A percentile compares a stretch with the other conserved stretches of the same genome.
Conservation (phyloP, 2,888 invertebrate species). For the Tachina grossa region DNA sequence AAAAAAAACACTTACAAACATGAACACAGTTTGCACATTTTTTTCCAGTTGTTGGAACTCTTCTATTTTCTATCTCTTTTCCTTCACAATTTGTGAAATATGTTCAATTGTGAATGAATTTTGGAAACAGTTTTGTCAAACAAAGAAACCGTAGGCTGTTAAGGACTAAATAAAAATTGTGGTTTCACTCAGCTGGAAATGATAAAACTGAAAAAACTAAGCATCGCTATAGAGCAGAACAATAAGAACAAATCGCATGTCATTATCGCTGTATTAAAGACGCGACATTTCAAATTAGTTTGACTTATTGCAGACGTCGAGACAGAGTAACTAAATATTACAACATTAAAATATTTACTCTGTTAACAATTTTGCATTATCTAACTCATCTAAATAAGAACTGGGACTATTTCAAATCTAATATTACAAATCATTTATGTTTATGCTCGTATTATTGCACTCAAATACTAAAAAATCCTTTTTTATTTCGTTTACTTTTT, state of each 20-base stretch:
- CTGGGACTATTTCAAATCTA: neutral
- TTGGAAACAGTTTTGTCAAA: constrained; percentile 4
- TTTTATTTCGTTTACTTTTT: neutral
- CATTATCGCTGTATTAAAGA: constrained; percentile 56
- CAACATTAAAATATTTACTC: constrained; percentile 12
- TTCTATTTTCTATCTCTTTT: neutral
- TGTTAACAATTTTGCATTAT: constrained; percentile 10
- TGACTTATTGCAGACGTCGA: constrained; percentile 45
- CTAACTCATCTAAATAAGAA: neutral
- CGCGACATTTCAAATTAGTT: constrained; percentile 54
- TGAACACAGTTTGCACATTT: constrained; percentile 73
- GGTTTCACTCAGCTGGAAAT: constrained; percentile 60
- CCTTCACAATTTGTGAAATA: constrained; percentile 1
- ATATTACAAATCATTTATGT: constrained; percentile 30
- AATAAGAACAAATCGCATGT: neutral
- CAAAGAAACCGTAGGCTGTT: constrained; percentile 52
- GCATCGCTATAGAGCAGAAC: neutral
- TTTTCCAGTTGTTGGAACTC: constrained; percentile 52
- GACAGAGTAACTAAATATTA: constrained; percentile 30
- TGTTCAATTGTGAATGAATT: constrained; percentile 47
- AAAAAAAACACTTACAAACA: constrained; percentile 35
- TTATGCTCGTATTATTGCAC: constrained; percentile 21
- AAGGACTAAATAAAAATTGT: constrained; percentile 58
- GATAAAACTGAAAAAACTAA: constrained; percentile 34
- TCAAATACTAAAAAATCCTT: constrained; percentile 43